Base-by-base conservation (phyloP, 2,113 vertebrate species). In the Crotalus tigris region DNA sequence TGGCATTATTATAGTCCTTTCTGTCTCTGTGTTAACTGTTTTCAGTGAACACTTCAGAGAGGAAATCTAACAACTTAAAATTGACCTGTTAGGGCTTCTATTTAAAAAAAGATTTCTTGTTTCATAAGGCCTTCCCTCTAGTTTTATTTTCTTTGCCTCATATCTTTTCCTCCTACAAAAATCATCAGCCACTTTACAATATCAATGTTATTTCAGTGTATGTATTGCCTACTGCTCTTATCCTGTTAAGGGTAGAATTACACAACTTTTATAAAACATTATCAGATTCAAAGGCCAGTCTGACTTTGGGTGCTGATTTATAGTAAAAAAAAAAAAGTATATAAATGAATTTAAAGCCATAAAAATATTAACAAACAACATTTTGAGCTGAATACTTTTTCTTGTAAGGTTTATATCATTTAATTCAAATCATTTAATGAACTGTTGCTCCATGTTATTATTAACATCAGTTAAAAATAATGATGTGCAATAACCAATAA, bases 401-500 rank as follows among this genome's bases (percentile, higher is more conserved):
- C 29, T 24, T 3, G 5, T 6, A 11, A 53, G 24, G 17, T 86
- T 53, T 86, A 44, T 44, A 64, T 86, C 23, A 90, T 90, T 54
- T 90, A 86, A 92, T 57, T 1, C 88, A 85, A 92, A 24, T 0
- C 53, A 26, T 91, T 51, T 92, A 91, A 90, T 58, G 95, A 92
- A 94, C 87, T 4, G 9, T 81, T 93, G 94, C 94, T 94, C 58
- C 90, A 92, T 94, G 61, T 4, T 0, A 69, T 96, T 95, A 92
- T 91, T 92, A 87, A 94, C 93, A 90, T 96, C 89, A 94, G 86
- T 91, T 91, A 91, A 59, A 96, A 95, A 94, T 90, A 90, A 75
- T 93, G 93, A 91, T 95, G 92, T 94, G 94, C 92, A 89, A 85
- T 96, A 94, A 96, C 95, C 19, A 46, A 95, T 95, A 95, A 94